phyloP scores from a whole-genome alignment of 2,113 vertebrate genomes.

The Aptenodytes patagonicus region DNA sequence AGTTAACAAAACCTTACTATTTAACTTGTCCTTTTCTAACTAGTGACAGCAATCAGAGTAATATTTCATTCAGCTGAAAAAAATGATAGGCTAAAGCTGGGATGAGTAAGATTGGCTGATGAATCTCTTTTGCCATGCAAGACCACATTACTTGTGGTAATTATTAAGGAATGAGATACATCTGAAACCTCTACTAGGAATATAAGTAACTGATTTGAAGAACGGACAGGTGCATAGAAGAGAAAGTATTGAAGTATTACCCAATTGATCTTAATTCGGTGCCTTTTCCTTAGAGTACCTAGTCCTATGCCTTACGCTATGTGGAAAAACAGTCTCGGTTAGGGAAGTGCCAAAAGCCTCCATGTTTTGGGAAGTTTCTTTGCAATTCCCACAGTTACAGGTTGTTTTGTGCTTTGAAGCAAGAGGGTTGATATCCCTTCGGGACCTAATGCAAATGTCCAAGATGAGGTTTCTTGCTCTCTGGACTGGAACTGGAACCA shows the following conservation, averaged over 20 bases:
- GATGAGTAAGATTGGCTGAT: neutral
- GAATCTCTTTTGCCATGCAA: neutral
- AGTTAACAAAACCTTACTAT: neutral
- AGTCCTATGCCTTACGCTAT: neutral
- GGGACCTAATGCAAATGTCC: neutral
- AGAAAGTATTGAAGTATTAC: neutral
- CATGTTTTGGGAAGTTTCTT: neutral
- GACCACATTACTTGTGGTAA: neutral
- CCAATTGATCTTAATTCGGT: neutral
- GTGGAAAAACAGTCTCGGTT: neutral
- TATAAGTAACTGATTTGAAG: neutral
- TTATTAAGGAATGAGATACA: neutral
- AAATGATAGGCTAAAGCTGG: neutral
- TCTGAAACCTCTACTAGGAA: neutral
- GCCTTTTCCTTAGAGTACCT: neutral
- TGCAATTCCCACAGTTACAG: neutral
- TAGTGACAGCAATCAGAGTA: neutral
- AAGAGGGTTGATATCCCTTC: neutral
- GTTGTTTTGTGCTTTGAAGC: neutral
- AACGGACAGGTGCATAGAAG: neutral
- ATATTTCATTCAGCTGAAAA: neutral
- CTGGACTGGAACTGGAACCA: neutral
- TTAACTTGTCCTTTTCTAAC: neutral
- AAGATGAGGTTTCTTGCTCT: neutral
- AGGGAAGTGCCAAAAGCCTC: neutral